phyloP scores from a whole-genome alignment of 2,797 vertebrate species.

The Urophycis tenuis region DNA sequence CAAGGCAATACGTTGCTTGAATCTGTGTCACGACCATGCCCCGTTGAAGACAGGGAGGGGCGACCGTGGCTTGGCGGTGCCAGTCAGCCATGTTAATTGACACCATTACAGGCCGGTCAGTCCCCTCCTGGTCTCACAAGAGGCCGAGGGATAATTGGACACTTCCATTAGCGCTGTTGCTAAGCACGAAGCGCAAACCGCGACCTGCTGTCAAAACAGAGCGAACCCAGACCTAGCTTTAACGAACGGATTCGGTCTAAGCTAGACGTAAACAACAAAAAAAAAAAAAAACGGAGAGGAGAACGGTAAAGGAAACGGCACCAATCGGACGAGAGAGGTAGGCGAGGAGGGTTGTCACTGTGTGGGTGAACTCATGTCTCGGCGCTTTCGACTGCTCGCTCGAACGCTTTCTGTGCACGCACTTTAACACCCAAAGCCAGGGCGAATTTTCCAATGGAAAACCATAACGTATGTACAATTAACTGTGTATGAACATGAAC shows the following conservation, averaged over 20 bases:
- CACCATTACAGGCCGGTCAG: constrained; percentile 3
- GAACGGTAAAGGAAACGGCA: neutral
- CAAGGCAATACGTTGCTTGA: neutral
- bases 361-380: neutral
- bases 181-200: neutral
- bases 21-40: neutral
- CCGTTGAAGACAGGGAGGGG: neutral
- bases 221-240: no score
- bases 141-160: neutral
- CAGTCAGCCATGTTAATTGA: constrained; percentile 2
- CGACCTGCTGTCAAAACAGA: neutral
- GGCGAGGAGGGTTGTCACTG: no score
- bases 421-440: neutral
- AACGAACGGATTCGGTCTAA: neutral
- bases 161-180: neutral
- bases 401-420: neutral
- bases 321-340: neutral
- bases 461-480: neutral
- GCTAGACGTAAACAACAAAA: neutral
- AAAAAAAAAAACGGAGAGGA: no score
- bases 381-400: neutral
- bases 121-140: neutral
- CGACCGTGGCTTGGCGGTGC: neutral
- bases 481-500: neutral
- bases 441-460: neutral